These are phyloP conservation scores for Parapsyche elsis DNA, from an alignment of 1,140 invertebrate genomes.

Conservation along the genomic window DNA sequence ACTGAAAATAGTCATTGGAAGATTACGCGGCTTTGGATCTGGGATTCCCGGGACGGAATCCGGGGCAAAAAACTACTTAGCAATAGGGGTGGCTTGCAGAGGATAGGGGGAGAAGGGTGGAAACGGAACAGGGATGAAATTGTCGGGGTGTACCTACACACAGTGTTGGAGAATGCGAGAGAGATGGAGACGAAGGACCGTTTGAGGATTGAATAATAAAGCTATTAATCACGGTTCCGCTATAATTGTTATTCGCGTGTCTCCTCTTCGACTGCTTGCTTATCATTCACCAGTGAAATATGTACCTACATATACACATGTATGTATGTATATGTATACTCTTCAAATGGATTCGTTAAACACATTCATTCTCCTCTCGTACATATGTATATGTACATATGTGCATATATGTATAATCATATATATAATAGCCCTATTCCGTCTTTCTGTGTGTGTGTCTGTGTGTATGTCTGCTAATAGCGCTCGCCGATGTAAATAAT, in stretches of 20 bases:
- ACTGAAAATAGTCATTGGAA: constrained; percentile 48
- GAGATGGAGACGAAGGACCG: constrained; percentile 9
- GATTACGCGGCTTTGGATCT: constrained; percentile 35
- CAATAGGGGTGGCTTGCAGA: background rate
- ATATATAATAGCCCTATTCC: too few relatives aligned
- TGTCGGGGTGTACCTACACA: background rate
- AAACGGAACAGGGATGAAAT: background rate
- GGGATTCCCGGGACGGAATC: constrained; percentile 12
- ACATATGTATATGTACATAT: too few relatives aligned
- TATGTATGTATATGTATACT: too few relatives aligned
- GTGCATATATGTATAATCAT: too few relatives aligned
- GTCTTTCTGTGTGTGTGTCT: too few relatives aligned
- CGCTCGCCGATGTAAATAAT: too few relatives aligned
- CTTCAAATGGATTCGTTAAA: too few relatives aligned
- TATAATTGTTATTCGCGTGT: constrained; percentile 51
- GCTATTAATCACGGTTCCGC: constrained; percentile 51
- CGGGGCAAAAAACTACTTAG: constrained; percentile 37
- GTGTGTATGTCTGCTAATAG: too few relatives aligned
- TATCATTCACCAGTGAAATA: too few relatives aligned
- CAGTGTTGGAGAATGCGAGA: constrained; percentile 20
- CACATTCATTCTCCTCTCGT: too few relatives aligned
- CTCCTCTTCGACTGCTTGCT: too few relatives aligned
- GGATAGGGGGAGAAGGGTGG: background rate
- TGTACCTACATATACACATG: too few relatives aligned
- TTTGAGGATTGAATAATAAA: constrained; percentile 50